Percentiles rank a stretch among this genome's conserved stretches.
Evolutionary conservation across 2,888 invertebrate genomes (phyloP).

Genomic region (Pseudococcus jackbeardsleyi): DNA sequence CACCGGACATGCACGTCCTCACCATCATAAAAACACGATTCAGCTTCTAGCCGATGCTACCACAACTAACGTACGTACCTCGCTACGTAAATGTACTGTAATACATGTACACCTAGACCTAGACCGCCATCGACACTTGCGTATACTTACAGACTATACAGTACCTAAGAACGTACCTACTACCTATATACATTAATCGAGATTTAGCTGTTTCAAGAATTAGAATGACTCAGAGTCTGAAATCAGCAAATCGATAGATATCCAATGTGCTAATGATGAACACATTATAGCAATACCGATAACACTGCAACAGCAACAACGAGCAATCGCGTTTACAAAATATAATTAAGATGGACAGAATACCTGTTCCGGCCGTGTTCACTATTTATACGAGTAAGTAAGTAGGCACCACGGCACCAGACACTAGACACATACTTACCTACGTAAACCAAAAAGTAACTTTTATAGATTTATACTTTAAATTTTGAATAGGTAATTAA

Average conservation of each 20-base stretch:
- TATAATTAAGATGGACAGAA: neutral
- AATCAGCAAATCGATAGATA: neutral
- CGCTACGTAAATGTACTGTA: neutral
- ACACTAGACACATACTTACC: too few species aligned
- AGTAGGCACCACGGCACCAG: too few species aligned
- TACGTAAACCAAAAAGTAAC: too few species aligned
- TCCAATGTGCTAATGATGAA: neutral
- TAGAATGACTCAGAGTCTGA: neutral
- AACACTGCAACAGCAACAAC: neutral
- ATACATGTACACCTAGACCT: neutral
- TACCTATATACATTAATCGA: neutral
- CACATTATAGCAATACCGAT: neutral
- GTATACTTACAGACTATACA: too few species aligned
- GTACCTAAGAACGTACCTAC: too few species aligned
- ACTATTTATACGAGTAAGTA: neutral
- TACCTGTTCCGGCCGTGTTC: neutral
- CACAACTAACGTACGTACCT: neutral
- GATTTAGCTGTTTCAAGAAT: too few species aligned
- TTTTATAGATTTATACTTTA: too few species aligned
- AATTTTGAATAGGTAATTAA: too few species aligned
- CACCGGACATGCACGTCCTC: neutral
- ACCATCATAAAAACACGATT: neutral
- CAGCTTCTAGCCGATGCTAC: neutral
- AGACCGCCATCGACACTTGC: too few species aligned
- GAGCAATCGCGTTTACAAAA: neutral